Base-by-base conservation (phyloP, 1,140 invertebrate species). In the Phymastichus coffea region DNA sequence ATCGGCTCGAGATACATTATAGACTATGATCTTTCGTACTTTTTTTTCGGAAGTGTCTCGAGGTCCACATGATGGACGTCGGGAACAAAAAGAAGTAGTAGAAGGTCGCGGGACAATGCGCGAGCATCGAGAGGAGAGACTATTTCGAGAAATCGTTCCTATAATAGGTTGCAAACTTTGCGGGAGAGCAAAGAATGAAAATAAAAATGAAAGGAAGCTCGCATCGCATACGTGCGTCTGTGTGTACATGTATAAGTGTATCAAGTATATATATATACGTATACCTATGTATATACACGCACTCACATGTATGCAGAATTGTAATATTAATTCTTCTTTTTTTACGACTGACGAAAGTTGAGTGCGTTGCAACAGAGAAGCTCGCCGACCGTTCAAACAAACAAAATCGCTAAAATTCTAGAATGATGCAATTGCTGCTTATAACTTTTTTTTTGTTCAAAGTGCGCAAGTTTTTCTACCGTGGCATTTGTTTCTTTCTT, bases 91-190 rank as follows among this genome's bases (percentile, higher is more conserved):
- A n/a, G n/a, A n/a, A n/a, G n/a, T n/a, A n/a, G n/a, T n/a, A n/a
- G n/a, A n/a, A n/a, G n/a, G n/a, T n/a, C n/a, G n/a, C n/a, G n/a
- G n/a, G n/a, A n/a, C n/a, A 46, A 28, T 52, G 48, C 40, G 51
- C 47, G 56, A 51, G 56, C 47, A 47, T 47, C 38, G 47, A 51
- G 35, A 12, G 7, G 37, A 33, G 23, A 44, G 47, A 59, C 48
- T 59, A 59, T 59, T 59, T 59, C 57, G 52, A 52, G 48, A 59
- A n/a, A n/a, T 59, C 57, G 48, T 59, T 59, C 57, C 57, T 59
- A 52, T 59, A 59, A 52, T 59, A 53, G 48, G 57, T 59, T 38
- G 48, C 48, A 59, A n/a, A 59, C 57, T 54, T 60, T 60, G 33
- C 33, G 40, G 43, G 57, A 60, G 43, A 60, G 49, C 57, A 22